Base-by-base conservation (phyloP, 2,888 invertebrate genomes). In the Nemapogon koenigi region DNA sequence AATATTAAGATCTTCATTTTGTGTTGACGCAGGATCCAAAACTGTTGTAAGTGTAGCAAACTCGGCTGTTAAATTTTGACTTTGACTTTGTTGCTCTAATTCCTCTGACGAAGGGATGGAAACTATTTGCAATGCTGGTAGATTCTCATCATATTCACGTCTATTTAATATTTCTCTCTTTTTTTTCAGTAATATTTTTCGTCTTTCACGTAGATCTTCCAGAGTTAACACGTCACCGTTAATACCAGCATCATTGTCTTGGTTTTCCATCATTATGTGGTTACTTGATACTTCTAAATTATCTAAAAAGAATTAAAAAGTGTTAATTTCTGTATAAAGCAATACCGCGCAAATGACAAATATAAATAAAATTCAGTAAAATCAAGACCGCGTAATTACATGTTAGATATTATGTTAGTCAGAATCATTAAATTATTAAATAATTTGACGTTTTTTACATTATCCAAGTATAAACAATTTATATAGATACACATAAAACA, bases 1-100 rank as follows among this genome's bases (percentile, higher is more conserved):
- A 7, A 7, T 22, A 22, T 22, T 22, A n/a, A n/a, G n/a, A n/a
- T n/a, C n/a, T 22, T 22, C 10, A 22, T 22, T 10, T 39, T 27
- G 39, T 11, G 16, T 35, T 16, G 28, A 29, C 10, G 19, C 10
- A 19, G 39, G 28, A 16, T 28, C 19, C 10, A 35, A 35, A 26
- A 39, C 25, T 25, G 33, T 39, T 18, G 39, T 28, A 35, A 39
- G 35, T 35, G 39, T 39, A 35, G 35, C 35, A 39, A 39, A 35
- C 17, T 39, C 35, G 13, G 35, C 29, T 29, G 35, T 39, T 19
- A 30, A 35, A 39, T 30, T 11, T 17, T 39, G 14, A 18, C 16
- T 33, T 30, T 33, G 22, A 31, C 19, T 15, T 39, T 18, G 18
- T n/a, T 39, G 14, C 28, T 8, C 16, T 25, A 30, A 16, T 18